These are phyloP conservation scores for Thyatira batis DNA, from an alignment of 2,888 invertebrate species.

Conservation along the genomic window DNA sequence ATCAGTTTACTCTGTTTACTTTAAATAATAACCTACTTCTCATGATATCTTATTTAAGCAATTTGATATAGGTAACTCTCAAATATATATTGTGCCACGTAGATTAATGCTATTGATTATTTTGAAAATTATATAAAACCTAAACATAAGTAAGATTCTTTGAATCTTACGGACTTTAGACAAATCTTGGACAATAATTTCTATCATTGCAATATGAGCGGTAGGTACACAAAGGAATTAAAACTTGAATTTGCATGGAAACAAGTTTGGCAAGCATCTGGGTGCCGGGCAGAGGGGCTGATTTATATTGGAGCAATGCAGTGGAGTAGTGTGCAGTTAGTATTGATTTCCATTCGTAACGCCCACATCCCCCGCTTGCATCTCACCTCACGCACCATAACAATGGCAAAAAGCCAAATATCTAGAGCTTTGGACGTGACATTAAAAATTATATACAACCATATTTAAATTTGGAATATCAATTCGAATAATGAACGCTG, in stretches of 20 bases:
- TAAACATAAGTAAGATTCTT: not conserved
- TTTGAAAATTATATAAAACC: not conserved
- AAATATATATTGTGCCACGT: too few relatives aligned
- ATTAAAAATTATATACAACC: constrained; percentile 31
- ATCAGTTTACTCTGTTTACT: constrained; percentile 18
- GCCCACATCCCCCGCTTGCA: constrained; percentile 57
- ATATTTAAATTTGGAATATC: not conserved
- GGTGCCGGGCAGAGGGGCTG: constrained; percentile 68
- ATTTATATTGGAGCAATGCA: constrained; percentile 83
- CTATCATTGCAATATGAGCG: constrained; percentile 25
- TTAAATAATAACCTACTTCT: not conserved
- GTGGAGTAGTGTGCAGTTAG: constrained; percentile 80
- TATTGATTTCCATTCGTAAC: constrained; percentile 81
- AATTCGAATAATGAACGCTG: not conserved
- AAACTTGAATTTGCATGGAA: constrained; percentile 37
- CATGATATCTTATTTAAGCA: not conserved
- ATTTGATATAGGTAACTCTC: too few relatives aligned
- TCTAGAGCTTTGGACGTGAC: constrained; percentile 29
- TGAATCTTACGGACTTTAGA: not conserved
- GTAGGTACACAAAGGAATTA: constrained; percentile 22
- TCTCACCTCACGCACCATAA: constrained; percentile 73
- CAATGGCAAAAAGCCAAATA: constrained; percentile 75
- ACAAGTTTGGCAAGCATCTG: constrained; percentile 66
- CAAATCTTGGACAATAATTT: not conserved
- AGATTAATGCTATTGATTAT: too few relatives aligned